A percentile compares a stretch with the other conserved stretches of the same genome.
Conservation (phyloP, 2,888 invertebrate genomes). For the Rugalucina vietnamica region DNA sequence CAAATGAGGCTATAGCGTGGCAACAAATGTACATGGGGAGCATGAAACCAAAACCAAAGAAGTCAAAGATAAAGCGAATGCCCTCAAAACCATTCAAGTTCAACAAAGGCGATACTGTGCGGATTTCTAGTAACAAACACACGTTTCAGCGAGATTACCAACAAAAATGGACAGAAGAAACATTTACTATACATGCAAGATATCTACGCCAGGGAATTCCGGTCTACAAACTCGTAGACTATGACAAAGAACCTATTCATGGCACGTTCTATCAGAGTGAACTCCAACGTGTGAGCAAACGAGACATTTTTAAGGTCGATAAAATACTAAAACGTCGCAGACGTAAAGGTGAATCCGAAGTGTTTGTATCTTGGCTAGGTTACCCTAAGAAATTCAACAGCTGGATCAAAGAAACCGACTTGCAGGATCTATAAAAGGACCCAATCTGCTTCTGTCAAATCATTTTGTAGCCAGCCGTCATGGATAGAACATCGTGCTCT, state of each 20-base stretch:
- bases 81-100: slow-evolving; percentile 37
- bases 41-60: slow-evolving; percentile 6
- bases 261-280: slow-evolving; percentile 40
- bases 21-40: slow-evolving; percentile 30
- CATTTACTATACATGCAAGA: slow-evolving; percentile 30
- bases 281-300: slow-evolving; percentile 33
- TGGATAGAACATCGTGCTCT: slow-evolving; percentile 21
- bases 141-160: slow-evolving; percentile 50
- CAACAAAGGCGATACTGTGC: slow-evolving; percentile 35
- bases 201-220: slow-evolving; percentile 43
- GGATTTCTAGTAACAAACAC: slow-evolving; percentile 34
- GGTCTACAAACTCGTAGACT: slow-evolving; percentile 44
- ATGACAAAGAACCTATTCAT: slow-evolving; percentile 26
- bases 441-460: neutral
- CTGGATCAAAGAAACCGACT: slow-evolving; percentile 34
- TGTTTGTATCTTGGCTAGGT: slow-evolving; percentile 44
- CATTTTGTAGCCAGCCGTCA: neutral
- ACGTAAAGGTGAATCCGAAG: slow-evolving; percentile 31
- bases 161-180: slow-evolving; percentile 56
- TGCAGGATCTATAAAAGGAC: slow-evolving; percentile 18
- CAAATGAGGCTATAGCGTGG: slow-evolving; percentile 24
- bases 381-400: slow-evolving; percentile 53
- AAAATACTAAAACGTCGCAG: slow-evolving; percentile 34
- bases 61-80: slow-evolving; percentile 1
- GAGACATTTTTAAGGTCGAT: slow-evolving; percentile 42